Evolutionary conservation across 2,888 invertebrate genomes (phyloP), one percentile per base, ranked within the genome.

Genomic region (Rhagium mordax): DNA sequence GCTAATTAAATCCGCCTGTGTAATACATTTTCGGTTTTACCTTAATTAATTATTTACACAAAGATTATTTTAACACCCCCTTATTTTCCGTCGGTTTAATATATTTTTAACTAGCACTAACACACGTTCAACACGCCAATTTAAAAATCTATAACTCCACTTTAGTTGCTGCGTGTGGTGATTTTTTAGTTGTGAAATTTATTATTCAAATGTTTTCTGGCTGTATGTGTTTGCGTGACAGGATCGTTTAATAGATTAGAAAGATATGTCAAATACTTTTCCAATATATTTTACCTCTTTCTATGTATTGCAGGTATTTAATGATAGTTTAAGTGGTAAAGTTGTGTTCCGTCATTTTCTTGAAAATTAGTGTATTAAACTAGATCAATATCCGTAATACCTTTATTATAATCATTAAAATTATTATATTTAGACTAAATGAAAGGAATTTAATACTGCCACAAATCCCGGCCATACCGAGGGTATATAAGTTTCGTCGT

Each of bases 161-260:
- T 59, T 8, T 55, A 24, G 21, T 24, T 24, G 16, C 59, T 59
- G 59, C 59, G 59, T 59, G 59, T 18, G 33, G 15, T 24, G 64
- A 62, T 29, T 64, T 64, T 64, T 18, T n/a, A 64, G n/a, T 20
- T 7, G 16, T 24, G 20, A 64, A 64, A 51, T 64, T 21, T 29
- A 64, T 64, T 64, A 49, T 64, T 64, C 64, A 49, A 64, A 18
- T 51, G 2, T 18, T 20, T 20, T 21, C 27, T 24, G 6, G 24
- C 27, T 55, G 20, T 55, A 24, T 55, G 3, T 27, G 27, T 21
- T 62, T 48, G 48, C 62, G 62, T 62, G 62, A 62, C 62, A 21
- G 24, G n/a, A 47, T 48, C 62, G 16, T 48, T 62, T 62, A 62
- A 62, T 62, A 62, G 62, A 62, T 62, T 21, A n/a, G n/a, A 48